Conservation (phyloP, 1,140 invertebrate species). For the Eubasilissa regina region DNA sequence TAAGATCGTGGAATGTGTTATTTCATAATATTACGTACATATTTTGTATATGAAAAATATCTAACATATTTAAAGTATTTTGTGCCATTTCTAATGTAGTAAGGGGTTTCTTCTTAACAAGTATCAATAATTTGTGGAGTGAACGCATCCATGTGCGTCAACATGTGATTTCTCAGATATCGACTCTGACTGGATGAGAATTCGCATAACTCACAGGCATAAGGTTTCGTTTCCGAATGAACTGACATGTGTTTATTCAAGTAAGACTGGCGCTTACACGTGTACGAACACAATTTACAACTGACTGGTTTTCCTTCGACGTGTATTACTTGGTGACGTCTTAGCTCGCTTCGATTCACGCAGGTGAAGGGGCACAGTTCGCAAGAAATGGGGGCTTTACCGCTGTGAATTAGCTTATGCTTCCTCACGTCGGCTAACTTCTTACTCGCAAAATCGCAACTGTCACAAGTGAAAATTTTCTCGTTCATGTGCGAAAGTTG, state of each 20-base stretch:
- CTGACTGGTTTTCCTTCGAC: slow-evolving; percentile 26
- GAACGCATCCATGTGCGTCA: background rate
- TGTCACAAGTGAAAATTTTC: background rate
- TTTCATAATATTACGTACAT: no score
- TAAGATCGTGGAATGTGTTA: no score
- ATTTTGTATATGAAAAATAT: no score
- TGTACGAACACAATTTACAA: slow-evolving; percentile 16
- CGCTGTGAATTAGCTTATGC: slow-evolving; percentile 1
- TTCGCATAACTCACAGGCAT: slow-evolving; percentile 5
- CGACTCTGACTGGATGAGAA: slow-evolving; percentile 6
- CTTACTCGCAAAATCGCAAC: background rate
- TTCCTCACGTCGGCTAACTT: slow-evolving; percentile 12
- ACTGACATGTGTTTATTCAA: slow-evolving; percentile 28
- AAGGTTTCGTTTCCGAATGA: slow-evolving; percentile 10
- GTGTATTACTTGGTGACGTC: slow-evolving; percentile 16
- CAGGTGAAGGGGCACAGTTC: slow-evolving; percentile 17
- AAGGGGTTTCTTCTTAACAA: no score
- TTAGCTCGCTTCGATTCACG: slow-evolving; percentile 16
- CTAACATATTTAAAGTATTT: no score
- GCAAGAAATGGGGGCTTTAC: slow-evolving; percentile 3
- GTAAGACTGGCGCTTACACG: slow-evolving; percentile 28
- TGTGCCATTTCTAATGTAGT: no score
- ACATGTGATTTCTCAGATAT: slow-evolving; percentile 16
- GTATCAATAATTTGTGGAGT: background rate
- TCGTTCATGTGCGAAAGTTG: slow-evolving; percentile 26